Evolutionary conservation across 64 coral and sea anemone genomes (phyloP), one percentile per base, ranked within the genome.

Genomic region (Stichodactyla mertensii): DNA sequence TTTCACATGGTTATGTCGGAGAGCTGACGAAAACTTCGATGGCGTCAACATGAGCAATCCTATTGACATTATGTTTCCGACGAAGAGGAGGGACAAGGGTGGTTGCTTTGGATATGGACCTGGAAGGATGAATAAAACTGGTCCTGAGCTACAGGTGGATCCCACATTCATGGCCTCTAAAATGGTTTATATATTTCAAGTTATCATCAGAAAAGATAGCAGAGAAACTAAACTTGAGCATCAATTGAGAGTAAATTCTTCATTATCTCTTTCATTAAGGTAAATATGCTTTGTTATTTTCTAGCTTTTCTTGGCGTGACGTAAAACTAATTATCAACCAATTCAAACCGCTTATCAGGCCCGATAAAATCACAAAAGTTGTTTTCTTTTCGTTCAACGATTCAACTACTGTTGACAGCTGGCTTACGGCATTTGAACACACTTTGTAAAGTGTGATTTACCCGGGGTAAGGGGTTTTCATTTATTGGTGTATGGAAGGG

Each of bases 101-200:
- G 94, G 94, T 4, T 97, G 94, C 52, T 97, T 92, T 87, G 94
- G 94, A 54, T 93, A 84, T 87, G 94, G 94, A 0, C 84, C 92
- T 27, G 94, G 94, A 18, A 77, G 54, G 23, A 79, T 97, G 86
- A 93, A 89, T 28, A 28, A 80, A 24, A 86, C 85, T 16, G 92
- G 61, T 53, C 88, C 91, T 52, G 11, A 78, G 13, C 52, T 93
- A 11, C 52, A 57, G 26, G 80, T 97, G 26, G 60, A 82, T 51
- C 77, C 88, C 18, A 82, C 70, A 24, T 59, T 45, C 14, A 87
- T 97, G 85, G 74, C 58, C 55, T 85, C 91, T 0, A 83, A 93
- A 62, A 64, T 67, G 12, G 55, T 54, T 60, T 97, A 93, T 55
- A 80, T 93, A 16, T 86, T 97, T 60, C 85, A 86, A 53, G n/a